These are phyloP conservation scores for Chrysotoxum bicinctum DNA, from an alignment of 2,888 invertebrate genomes.

Conservation along the genomic window DNA sequence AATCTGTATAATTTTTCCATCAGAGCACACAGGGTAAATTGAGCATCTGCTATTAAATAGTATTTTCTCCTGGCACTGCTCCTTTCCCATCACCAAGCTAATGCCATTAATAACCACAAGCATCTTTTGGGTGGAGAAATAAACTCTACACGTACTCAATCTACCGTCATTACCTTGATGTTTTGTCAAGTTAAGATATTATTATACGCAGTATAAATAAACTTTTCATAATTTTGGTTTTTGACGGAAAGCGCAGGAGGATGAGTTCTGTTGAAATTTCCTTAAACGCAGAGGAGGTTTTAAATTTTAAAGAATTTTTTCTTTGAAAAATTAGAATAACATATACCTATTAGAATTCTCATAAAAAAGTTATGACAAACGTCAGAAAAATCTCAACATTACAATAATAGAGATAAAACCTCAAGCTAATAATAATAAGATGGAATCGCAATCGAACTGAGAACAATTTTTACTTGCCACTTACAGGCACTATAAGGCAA, in stretches of 20 bases:
- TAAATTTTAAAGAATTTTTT: neutral
- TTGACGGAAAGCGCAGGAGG: neutral
- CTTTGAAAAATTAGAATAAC: neutral
- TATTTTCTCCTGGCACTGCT: neutral
- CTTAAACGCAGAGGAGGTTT: neutral
- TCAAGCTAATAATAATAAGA: too few relatives aligned
- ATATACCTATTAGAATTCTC: neutral
- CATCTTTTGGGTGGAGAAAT: neutral
- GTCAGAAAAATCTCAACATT: too few relatives aligned
- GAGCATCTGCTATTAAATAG: slow-evolving; percentile 52
- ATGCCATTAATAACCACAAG: slow-evolving; percentile 23
- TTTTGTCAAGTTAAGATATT: neutral
- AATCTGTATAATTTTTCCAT: slow-evolving; percentile 23
- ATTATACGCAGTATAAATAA: neutral
- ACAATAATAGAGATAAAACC: too few relatives aligned
- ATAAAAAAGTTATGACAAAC: too few relatives aligned
- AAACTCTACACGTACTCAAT: slow-evolving; percentile 23
- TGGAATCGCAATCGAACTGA: too few relatives aligned
- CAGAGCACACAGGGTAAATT: slow-evolving; percentile 35
- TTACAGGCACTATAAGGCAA: too few relatives aligned
- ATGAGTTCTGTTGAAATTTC: neutral
- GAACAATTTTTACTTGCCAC: too few relatives aligned
- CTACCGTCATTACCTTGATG: slow-evolving; percentile 14
- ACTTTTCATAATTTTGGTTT: neutral
- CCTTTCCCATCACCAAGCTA: slow-evolving; percentile 2